Evolutionary conservation across 2,113 vertebrate species (phyloP), one percentile per base, ranked within the genome.

Genomic region (Stictonetta naevosa): DNA sequence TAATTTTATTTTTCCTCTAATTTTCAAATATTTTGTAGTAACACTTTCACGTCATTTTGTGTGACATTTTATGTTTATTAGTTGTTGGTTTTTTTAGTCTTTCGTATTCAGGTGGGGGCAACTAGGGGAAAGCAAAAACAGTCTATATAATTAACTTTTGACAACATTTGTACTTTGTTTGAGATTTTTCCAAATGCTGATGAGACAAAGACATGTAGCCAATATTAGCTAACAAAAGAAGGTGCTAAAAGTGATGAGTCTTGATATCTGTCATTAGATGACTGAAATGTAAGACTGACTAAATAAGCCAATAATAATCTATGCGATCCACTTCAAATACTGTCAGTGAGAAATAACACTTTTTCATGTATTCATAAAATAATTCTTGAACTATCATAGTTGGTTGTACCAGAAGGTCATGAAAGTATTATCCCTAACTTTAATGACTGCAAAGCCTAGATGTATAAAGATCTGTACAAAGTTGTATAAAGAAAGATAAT

Each of bases 21-120:
- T 96, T 96, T 97, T 85, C 83, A 95, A 85, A 93, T 84, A 33
- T 21, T 92, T 93, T 91, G 50, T 92, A 87, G 75, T 62, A 83
- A 79, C 34, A 77, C 10, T 91, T 94, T 83, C 84, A 80, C 50
- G 74, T 82, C 40, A 52, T 40, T 82, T 91, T 69, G 40, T 60
- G 80, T 93, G 77, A 69, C 76, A 82, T 60, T 5, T 86, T 92
- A 79, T 33, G 31, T 74, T 77, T 86, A 79, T 93, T 93, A 60
- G 29, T 67, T 77, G 34, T 14, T 22, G 17, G 5, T 73, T 77
- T 79, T 36, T 46, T 46, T 31, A 66, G 64, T 84, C 16, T 83
- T 86, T 94, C 11, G 40, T 95, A 95, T 83, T 88, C 40, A 48
- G 77, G 74, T 23, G 38, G 88, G 58, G 50, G 16, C 8, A 86